These are phyloP conservation scores for Camponotus fellah DNA, from an alignment of 2,888 invertebrate species.

Conservation along the genomic window DNA sequence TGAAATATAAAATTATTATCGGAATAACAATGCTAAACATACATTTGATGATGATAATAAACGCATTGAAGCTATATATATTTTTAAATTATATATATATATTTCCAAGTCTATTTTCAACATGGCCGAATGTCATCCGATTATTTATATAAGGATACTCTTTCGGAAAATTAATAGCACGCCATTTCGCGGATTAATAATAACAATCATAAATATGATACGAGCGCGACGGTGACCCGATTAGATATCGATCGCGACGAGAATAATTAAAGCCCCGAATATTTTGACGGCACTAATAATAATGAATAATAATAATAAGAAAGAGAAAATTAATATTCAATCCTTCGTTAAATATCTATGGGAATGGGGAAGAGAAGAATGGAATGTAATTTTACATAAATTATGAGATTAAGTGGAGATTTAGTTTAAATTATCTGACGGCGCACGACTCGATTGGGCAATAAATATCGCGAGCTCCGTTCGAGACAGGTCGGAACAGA, in stretches of 20 bases:
- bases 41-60: background rate
- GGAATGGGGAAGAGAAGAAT: background rate
- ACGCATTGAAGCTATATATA: background rate
- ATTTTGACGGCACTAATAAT: slow-evolving; percentile 34
- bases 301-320: background rate
- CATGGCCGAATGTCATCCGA: too few relatives aligned
- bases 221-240: slow-evolving; percentile 17
- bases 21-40: background rate
- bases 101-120: background rate
- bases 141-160: background rate
- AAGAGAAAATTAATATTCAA: background rate
- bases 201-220: slow-evolving; percentile 60
- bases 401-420: slow-evolving; percentile 46
- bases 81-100: too few relatives aligned
- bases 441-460: slow-evolving; percentile 46
- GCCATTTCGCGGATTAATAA: slow-evolving; percentile 50
- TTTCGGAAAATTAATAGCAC: slow-evolving; percentile 33
- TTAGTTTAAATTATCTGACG: slow-evolving; percentile 31
- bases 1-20: slow-evolving; percentile 6
- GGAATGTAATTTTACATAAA: slow-evolving; percentile 58
- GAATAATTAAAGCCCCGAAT: slow-evolving; percentile 60
- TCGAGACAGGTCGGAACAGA: slow-evolving; percentile 59
- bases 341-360: background rate
- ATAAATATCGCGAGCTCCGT: slow-evolving; percentile 64
- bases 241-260: slow-evolving; percentile 58